phyloP scores from a whole-genome alignment of 2,797 vertebrate species.

The Phyllotis vaccarum region DNA sequence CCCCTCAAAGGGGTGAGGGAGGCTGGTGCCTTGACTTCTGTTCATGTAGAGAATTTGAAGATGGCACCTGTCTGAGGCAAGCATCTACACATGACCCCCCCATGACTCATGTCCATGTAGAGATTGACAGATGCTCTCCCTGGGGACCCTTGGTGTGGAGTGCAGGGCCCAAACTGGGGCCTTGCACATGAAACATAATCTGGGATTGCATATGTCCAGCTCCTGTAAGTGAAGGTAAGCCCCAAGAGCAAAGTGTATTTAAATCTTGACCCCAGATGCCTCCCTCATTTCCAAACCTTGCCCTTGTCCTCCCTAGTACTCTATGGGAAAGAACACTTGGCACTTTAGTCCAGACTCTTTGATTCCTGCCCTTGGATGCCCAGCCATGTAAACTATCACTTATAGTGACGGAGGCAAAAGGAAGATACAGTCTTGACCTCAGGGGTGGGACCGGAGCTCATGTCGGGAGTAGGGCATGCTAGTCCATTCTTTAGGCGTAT shows the following conservation, averaged over 20 bases:
- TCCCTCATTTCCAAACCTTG: not conserved
- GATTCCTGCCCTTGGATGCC: accelerated
- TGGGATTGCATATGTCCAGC: not conserved
- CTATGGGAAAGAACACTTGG: not conserved
- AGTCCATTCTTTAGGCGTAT: accelerated
- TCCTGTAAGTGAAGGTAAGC: no score
- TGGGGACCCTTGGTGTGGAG: not conserved
- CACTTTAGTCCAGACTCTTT: not conserved
- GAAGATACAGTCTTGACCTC: not conserved
- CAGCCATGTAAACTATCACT: not conserved
- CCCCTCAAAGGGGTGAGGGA: not conserved
- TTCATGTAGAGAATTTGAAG: not conserved
- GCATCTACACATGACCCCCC: not conserved
- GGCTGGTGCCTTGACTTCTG: not conserved
- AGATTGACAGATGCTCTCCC: not conserved
- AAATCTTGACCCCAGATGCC: not conserved
- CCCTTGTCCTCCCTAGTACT: accelerated
- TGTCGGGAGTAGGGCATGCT: accelerated
- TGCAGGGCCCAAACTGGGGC: not conserved
- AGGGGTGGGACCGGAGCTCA: not conserved
- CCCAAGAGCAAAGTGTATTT: not conserved
- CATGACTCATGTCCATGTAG: not conserved
- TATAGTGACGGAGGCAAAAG: not conserved
- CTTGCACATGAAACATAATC: not conserved
- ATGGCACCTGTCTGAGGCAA: not conserved